A percentile compares a stretch with the other conserved stretches of the same genome.
phyloP scores from a whole-genome alignment of 2,113 vertebrate species.

The Bettongia penicillata region DNA sequence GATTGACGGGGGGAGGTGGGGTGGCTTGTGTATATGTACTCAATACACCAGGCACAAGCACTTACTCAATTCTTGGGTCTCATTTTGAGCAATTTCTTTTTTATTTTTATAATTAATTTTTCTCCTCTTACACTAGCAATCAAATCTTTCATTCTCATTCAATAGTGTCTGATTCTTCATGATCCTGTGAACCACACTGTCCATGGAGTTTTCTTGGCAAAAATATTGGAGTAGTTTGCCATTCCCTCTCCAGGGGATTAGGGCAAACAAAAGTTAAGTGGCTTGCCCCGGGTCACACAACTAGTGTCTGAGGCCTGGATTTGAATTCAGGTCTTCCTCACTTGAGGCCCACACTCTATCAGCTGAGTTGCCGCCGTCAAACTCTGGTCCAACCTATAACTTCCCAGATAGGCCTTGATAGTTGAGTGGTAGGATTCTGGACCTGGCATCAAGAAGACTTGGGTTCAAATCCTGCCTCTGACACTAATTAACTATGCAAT shows the following conservation, averaged over 20 bases:
- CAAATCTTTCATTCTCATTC: neutral
- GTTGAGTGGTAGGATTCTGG: too few species aligned
- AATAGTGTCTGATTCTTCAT: neutral
- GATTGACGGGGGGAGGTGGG: neutral
- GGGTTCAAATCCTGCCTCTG: too few species aligned
- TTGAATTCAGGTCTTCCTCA: too few species aligned
- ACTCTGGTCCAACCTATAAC: too few species aligned
- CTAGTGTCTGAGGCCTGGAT: neutral
- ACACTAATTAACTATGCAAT: too few species aligned
- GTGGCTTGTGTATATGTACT: neutral
- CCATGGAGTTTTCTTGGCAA: neutral
- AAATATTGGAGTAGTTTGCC: neutral
- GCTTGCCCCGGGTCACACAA: neutral
- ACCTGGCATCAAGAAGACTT: too few species aligned
- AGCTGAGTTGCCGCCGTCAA: too few species aligned
- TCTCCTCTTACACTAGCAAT: neutral
- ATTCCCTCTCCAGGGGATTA: neutral
- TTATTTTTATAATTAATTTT: conserved; percentile 14
- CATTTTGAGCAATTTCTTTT: conserved; percentile 23
- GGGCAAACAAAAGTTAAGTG: neutral
- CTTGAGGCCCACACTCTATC: too few species aligned
- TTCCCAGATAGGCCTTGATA: too few species aligned
- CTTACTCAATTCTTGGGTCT: neutral
- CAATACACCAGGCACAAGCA: neutral
- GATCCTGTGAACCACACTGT: neutral